phyloP scores from a whole-genome alignment of 1,140 invertebrate genomes.

The Polyergus mexicanus region DNA sequence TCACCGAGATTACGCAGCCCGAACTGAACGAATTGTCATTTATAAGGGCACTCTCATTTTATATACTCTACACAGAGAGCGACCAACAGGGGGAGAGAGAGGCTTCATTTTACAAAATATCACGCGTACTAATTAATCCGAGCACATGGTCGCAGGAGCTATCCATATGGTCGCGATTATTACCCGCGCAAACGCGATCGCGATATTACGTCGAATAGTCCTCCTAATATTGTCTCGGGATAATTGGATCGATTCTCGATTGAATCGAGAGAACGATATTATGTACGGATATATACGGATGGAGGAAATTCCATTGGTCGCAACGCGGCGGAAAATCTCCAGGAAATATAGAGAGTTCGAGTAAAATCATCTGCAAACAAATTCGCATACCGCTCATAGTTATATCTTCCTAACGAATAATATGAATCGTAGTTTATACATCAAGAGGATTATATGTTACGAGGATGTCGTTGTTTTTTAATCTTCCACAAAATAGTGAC shows the following conservation, averaged over 20 bases:
- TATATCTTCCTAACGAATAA: no score
- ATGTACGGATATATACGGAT: not conserved
- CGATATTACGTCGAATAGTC: not conserved
- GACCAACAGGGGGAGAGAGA: no score
- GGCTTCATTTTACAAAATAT: not conserved
- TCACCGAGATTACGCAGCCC: not conserved
- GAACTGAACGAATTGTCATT: not conserved
- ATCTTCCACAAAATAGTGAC: not conserved
- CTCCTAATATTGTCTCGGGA: conserved; percentile 54
- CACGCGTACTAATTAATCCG: conserved; percentile 42
- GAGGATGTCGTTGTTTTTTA: not conserved
- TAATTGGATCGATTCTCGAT: conserved; percentile 48
- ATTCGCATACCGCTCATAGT: not conserved
- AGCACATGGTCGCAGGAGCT: not conserved
- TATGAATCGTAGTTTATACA: not conserved
- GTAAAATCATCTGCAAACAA: not conserved
- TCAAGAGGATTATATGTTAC: not conserved
- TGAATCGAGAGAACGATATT: conserved; percentile 30
- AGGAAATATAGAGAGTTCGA: not conserved
- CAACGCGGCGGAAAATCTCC: not conserved
- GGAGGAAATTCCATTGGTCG: not conserved
- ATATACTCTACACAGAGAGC: not conserved
- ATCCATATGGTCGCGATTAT: conserved; percentile 31
- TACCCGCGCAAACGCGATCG: conserved; percentile 43
- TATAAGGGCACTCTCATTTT: not conserved